These are phyloP conservation scores for Tamias sibiricus DNA, from an alignment of 2,113 vertebrate species.

Conservation along the genomic window DNA sequence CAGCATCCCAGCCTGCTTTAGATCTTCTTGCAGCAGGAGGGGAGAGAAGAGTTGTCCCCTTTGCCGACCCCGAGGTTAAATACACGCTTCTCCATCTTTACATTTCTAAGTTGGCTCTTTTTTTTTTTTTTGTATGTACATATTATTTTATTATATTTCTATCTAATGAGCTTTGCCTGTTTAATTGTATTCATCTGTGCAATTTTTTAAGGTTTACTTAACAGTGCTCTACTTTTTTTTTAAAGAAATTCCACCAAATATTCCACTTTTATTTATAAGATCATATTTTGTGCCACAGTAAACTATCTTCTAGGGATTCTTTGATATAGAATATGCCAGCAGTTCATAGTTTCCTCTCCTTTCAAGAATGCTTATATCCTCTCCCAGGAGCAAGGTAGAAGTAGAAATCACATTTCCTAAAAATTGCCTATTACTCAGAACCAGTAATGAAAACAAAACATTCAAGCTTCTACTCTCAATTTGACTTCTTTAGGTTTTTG, in stretches of 20 bases:
- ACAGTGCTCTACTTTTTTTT: too few species aligned
- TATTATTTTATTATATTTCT: too few species aligned
- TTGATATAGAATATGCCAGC: not conserved
- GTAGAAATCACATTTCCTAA: slow-evolving; percentile 45
- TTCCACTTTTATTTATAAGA: slow-evolving; percentile 22
- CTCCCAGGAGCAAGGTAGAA: not conserved
- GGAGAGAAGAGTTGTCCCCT: not conserved
- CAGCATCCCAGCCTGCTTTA: not conserved
- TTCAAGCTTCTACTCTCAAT: slow-evolving; percentile 7
- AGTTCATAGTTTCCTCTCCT: not conserved
- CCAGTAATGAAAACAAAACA: slow-evolving; percentile 49
- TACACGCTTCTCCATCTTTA: not conserved
- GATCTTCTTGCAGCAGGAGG: not conserved
- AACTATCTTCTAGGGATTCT: not conserved
- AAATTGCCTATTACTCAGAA: slow-evolving; percentile 40
- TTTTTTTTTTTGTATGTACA: too few species aligned
- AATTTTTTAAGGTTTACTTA: too few species aligned
- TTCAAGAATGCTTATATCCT: slow-evolving; percentile 52
- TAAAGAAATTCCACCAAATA: slow-evolving; percentile 22
- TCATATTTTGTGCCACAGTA: not conserved
- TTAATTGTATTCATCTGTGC: too few species aligned
- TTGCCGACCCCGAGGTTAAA: not conserved
- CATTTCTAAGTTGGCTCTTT: not conserved
- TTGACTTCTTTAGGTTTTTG: not conserved
- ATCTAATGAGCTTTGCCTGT: too few species aligned